A percentile compares a stretch with the other conserved stretches of the same genome.
Evolutionary conservation across 2,113 vertebrate species (phyloP).

Genomic region (Girardinichthys multiradiatus): DNA sequence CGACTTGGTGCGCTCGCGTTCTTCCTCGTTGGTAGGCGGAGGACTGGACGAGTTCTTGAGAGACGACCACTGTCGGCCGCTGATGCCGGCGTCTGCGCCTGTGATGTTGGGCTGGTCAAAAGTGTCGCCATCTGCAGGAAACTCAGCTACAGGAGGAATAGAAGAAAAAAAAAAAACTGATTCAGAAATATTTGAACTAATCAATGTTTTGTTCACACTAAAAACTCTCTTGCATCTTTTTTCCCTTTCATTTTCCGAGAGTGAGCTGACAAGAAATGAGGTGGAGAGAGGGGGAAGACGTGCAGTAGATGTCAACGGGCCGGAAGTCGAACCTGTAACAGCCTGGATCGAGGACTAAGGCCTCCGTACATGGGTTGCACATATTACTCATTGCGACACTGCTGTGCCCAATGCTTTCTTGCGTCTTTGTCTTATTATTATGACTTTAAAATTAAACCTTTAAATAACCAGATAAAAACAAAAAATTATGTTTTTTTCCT

Average conservation of each 20-base stretch:
- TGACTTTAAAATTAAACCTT: neutral
- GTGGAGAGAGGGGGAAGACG: no score
- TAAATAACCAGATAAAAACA: neutral
- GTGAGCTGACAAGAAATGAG: no score
- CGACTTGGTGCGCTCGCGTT: conserved; percentile 82
- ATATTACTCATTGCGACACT: no score
- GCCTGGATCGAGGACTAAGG: no score
- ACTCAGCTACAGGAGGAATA: conserved; percentile 61
- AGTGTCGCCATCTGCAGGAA: conserved; percentile 77
- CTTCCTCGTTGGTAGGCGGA: conserved; percentile 69
- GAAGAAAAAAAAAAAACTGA: accelerated
- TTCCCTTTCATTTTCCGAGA: no score
- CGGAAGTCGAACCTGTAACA: no score
- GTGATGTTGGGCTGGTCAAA: conserved; percentile 66
- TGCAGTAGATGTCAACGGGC: no score
- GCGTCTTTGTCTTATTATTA: neutral
- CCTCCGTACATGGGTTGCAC: no score
- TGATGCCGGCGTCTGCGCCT: conserved; percentile 36
- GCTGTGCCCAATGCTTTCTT: no score
- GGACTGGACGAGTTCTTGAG: conserved; percentile 75
- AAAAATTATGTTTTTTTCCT: neutral
- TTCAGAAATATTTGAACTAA: neutral
- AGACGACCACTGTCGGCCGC: conserved; percentile 73
- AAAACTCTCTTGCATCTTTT: neutral
- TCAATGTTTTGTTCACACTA: no score